These are phyloP conservation scores for Pogonocherus hispidulus DNA, from an alignment of 2,888 invertebrate species.

Conservation along the genomic window DNA sequence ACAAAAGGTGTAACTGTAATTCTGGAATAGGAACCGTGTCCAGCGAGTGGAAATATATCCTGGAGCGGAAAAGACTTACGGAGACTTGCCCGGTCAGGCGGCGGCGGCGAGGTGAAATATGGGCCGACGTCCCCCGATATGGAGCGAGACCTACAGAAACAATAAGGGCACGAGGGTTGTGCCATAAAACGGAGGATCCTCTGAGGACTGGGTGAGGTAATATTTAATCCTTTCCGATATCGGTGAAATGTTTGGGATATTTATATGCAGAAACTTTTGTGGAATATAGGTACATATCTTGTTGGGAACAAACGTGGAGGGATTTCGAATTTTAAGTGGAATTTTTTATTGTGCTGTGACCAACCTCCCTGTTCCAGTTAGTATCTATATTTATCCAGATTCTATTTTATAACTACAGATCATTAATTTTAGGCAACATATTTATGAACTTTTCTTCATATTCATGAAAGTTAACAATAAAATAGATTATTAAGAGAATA, in stretches of 20 bases:
- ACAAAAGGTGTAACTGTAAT: slow-evolving; percentile 37
- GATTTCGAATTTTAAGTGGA: not conserved
- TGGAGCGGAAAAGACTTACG: slow-evolving; percentile 25
- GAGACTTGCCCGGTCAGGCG: slow-evolving; percentile 15
- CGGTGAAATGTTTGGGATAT: not conserved
- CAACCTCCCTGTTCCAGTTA: too few relatives aligned
- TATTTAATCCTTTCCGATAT: slow-evolving; percentile 2
- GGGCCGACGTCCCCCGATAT: slow-evolving; percentile 7
- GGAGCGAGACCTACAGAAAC: slow-evolving; percentile 31
- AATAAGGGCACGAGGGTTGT: slow-evolving; percentile 29
- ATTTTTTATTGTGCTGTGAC: too few relatives aligned
- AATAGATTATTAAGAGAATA: too few relatives aligned
- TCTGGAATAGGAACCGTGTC: slow-evolving; percentile 41
- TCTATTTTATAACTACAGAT: too few relatives aligned
- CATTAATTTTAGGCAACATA: too few relatives aligned
- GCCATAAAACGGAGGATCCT: slow-evolving; percentile 25
- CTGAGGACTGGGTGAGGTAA: slow-evolving; percentile 7
- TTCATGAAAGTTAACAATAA: too few relatives aligned
- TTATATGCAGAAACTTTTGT: not conserved
- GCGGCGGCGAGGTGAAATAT: slow-evolving; percentile 26
- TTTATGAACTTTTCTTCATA: too few relatives aligned
- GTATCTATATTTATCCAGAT: too few relatives aligned
- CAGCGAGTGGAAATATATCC: slow-evolving; percentile 37
- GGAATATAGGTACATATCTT: not conserved
- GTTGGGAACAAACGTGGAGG: not conserved